Evolutionary conservation across 2,888 invertebrate genomes (phyloP), one percentile per base, ranked within the genome.

Genomic region (Spilarctia lutea): DNA sequence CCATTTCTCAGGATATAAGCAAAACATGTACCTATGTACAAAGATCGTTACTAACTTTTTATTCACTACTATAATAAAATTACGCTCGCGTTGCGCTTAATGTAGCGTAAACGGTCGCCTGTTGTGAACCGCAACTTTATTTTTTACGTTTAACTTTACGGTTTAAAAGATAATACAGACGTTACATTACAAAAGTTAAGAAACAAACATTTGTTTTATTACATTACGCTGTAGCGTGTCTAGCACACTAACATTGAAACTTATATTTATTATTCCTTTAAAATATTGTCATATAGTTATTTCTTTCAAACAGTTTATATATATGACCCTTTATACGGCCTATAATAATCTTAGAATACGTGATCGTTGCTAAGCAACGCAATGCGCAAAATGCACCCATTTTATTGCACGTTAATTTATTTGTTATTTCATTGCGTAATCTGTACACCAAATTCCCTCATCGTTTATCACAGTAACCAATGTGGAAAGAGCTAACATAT

Each of bases 331-430:
- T 79, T 73, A 77, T 79, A 39, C 74, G 67, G 73, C 71, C 74
- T 75, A 79, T 78, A 76, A 80, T 71, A 72, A 78, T 80, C 65
- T 70, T 75, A 56, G 74, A 76, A 74, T 73, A 78, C 74, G 75
- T 74, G 71, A 78, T 71, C 83, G 94, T 94, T 94, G 93, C 95
- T 90, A 88, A 85, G 94, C 91, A 94, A 94, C 94, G 87, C 87
- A 90, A 88, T 93, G 93, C 94, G 92, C 89, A 88, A 92, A 90
- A 89, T 89, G 93, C 92, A 91, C 88, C 88, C 89, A 86, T 89
- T 87, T 85, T 81, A 76, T 77, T 74, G 83, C 81, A 83, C 84
- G 82, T 83, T 85, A 82, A 79, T 71, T 75, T 81, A 80, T 83
- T 82, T 83, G 70, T 79, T 77, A 45, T 80, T 73, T 76, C 80